Percentiles rank a stretch among this genome's conserved stretches.
Evolutionary conservation across 2,113 vertebrate species (phyloP).

Genomic region (Grammomys dolichurus): DNA sequence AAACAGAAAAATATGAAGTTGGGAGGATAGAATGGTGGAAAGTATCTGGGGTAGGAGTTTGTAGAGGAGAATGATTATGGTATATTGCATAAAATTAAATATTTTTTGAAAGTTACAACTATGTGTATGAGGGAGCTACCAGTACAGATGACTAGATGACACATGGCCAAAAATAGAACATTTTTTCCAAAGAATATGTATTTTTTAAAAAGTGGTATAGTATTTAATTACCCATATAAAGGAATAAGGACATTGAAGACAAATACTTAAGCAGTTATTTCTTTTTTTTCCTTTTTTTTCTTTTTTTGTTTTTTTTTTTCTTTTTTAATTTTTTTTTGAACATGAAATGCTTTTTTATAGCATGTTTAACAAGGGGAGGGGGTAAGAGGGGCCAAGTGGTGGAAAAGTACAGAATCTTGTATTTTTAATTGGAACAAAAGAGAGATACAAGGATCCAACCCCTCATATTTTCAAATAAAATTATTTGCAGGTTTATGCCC

Average conservation of each 20-base stretch:
- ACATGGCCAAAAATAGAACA: neutral
- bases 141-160: neutral
- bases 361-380: too few relatives aligned
- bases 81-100: neutral
- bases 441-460: rapidly evolving
- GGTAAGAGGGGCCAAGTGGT: too few relatives aligned
- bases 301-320: too few relatives aligned
- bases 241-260: conserved; percentile 60
- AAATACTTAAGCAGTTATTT: conserved; percentile 77
- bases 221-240: conserved; percentile 52
- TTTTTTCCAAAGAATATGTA: neutral
- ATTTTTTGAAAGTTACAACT: neutral
- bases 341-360: too few relatives aligned
- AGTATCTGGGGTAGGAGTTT: neutral
- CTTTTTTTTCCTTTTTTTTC: neutral
- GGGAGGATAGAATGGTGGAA: neutral
- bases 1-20: neutral
- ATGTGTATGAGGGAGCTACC: neutral
- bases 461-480: neutral
- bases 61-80: neutral
- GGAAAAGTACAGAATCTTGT: too few relatives aligned
- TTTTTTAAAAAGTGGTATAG: neutral
- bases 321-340: too few relatives aligned
- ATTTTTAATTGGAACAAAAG: neutral
- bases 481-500: neutral